Base-by-base conservation (phyloP, 2,888 invertebrate genomes). In the Hipparchia semele region DNA sequence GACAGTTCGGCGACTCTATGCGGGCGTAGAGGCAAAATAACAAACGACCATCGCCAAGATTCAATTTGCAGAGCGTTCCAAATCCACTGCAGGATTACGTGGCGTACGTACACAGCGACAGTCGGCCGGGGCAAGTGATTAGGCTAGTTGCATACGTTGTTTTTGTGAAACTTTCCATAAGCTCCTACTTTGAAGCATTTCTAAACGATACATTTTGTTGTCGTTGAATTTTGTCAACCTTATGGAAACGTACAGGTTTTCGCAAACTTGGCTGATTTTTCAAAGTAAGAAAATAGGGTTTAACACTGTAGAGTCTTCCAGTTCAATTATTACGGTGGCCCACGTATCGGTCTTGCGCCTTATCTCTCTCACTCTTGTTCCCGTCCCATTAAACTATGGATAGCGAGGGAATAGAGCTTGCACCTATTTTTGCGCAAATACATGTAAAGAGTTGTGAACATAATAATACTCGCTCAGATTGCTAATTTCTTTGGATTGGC, bases 41-140 rank as follows among this genome's bases (percentile, higher is more conserved):
- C 65, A 65, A 51, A 65, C 65, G 65, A 65, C 67, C 53, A 53
- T 58, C 70, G 75, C 71, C 68, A 72, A 75, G 66, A 75, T 75
- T 75, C 74, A 73, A 75, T 75, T 75, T 75, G 72, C 73, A 72
- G 53, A 73, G 75, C 74, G 65, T 75, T 74, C 70, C 68, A 74
- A 74, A 75, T 73, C 68, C 68, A 68, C 70, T 72, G 72, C 56
- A 65, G 65, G 67, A 70, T 73, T 73, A 72, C 67, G 45, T 23
- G 56, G 59, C 62, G 67, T 56, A 67, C 53, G 67, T 51, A 70
- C 51, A 39, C 53, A n/a, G 9, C 66, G 53, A 65, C 45, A 51
- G 60, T 13, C 59, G 56, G 12, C 10, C 7, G 33, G 65, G 65
- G 10, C 23, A 64, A 53, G 45, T 67, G 46, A 72, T 67, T 70